phyloP scores from a whole-genome alignment of 2,888 invertebrate genomes.

The Aphrophora alni region DNA sequence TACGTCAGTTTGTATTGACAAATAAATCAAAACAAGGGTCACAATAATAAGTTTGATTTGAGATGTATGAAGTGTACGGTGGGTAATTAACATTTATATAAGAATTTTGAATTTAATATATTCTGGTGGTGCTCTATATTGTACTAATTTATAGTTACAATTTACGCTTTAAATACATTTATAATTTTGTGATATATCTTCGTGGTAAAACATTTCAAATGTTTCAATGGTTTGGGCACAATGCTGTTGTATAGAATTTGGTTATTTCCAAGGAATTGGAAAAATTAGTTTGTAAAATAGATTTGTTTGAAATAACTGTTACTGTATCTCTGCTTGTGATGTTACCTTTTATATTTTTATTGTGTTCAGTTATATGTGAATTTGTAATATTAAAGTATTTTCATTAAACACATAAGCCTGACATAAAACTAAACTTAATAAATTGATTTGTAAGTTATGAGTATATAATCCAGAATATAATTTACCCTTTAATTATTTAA shows the following conservation, averaged over 20 bases:
- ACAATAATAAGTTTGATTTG: too few relatives aligned
- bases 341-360: not conserved
- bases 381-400: not conserved
- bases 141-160: not conserved
- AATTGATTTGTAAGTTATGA: too few relatives aligned
- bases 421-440: too few relatives aligned
- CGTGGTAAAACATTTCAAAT: not conserved
- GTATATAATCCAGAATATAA: too few relatives aligned
- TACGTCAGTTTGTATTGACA: too few relatives aligned
- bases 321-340: too few relatives aligned
- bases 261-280: not conserved
- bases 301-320: too few relatives aligned
- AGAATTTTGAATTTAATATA: too few relatives aligned
- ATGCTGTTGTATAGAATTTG: not conserved
- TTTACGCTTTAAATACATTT: not conserved
- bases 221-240: constrained; percentile 10
- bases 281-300: not conserved
- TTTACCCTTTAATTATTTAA: not conserved
- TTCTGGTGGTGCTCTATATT: not conserved
- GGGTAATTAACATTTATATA: too few relatives aligned
- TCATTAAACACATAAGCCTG: too few relatives aligned
- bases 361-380: not conserved
- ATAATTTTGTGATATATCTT: not conserved
- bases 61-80: too few relatives aligned
- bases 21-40: too few relatives aligned